Evolutionary conservation across 2,797 vertebrate species (phyloP).

Genomic region (Gambelia wislizenii): DNA sequence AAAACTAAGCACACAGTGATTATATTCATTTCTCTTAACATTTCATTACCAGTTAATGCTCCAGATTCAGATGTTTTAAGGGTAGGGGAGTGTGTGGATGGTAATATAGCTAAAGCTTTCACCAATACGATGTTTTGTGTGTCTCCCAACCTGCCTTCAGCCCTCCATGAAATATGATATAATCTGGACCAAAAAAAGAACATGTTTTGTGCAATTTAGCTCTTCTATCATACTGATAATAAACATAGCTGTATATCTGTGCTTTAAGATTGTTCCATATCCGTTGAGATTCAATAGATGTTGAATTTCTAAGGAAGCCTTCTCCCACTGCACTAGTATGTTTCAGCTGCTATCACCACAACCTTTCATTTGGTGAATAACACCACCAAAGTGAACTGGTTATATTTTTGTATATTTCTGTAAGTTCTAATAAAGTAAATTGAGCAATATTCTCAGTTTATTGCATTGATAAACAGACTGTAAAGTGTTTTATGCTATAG

Average conservation of each 20-base stretch:
- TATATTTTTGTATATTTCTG: slow-evolving; percentile 72
- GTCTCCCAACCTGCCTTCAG: no score
- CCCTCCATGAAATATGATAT: neutral
- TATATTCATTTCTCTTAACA: neutral
- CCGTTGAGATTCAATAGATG: slow-evolving; percentile 14
- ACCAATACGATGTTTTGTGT: neutral
- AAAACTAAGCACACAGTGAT: neutral
- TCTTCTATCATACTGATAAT: neutral
- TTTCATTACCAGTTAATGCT: neutral
- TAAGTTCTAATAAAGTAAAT: slow-evolving; percentile 73
- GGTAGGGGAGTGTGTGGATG: neutral
- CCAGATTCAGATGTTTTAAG: neutral
- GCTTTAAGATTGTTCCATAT: slow-evolving; percentile 37
- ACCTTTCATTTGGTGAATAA: slow-evolving; percentile 38
- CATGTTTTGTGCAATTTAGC: neutral
- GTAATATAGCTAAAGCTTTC: neutral
- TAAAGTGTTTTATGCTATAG: slow-evolving; percentile 67
- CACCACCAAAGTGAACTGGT: slow-evolving; percentile 46
- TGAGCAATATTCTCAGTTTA: slow-evolving; percentile 69
- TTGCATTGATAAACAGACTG: slow-evolving; percentile 72
- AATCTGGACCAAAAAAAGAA: neutral
- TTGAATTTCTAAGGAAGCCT: slow-evolving; percentile 27
- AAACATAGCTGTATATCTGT: slow-evolving; percentile 3
- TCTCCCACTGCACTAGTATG: neutral
- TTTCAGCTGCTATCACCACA: slow-evolving; percentile 26